These are phyloP conservation scores for Artemia sinica DNA, from an alignment of 2,888 invertebrate species.

Conservation along the genomic window DNA sequence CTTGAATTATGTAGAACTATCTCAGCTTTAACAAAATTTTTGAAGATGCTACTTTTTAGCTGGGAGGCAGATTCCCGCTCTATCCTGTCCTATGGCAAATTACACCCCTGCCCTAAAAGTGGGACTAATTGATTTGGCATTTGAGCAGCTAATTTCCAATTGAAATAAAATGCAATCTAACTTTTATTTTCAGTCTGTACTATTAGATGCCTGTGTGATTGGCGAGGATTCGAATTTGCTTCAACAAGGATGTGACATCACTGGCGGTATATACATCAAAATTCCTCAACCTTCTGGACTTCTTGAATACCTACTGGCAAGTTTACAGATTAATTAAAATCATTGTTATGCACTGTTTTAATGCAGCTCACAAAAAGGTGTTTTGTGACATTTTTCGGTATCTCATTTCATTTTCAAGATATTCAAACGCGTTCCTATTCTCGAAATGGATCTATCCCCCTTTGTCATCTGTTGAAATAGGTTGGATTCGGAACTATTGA, in stretches of 20 bases:
- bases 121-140: no score
- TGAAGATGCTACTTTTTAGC: no score
- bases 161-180: no score
- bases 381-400: neutral
- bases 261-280: constrained; percentile 74
- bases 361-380: neutral
- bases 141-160: no score
- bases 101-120: no score
- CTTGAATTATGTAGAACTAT: no score
- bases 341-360: constrained; percentile 20
- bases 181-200: constrained; percentile 45
- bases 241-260: constrained; percentile 92
- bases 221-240: constrained; percentile 74
- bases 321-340: constrained; percentile 26
- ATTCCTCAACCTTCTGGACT: constrained; percentile 70
- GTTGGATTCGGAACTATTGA: no score
- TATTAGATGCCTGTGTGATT: constrained; percentile 79
- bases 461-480: neutral
- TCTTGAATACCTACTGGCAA: constrained; percentile 64
- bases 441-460: neutral
- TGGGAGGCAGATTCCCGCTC: no score
- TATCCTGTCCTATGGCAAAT: no score
- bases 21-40: no score
- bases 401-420: neutral
- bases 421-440: neutral